A percentile compares a stretch with the other conserved stretches of the same genome.
Conservation (phyloP, 1,140 invertebrate species). For the Mesaphorura yosii region DNA sequence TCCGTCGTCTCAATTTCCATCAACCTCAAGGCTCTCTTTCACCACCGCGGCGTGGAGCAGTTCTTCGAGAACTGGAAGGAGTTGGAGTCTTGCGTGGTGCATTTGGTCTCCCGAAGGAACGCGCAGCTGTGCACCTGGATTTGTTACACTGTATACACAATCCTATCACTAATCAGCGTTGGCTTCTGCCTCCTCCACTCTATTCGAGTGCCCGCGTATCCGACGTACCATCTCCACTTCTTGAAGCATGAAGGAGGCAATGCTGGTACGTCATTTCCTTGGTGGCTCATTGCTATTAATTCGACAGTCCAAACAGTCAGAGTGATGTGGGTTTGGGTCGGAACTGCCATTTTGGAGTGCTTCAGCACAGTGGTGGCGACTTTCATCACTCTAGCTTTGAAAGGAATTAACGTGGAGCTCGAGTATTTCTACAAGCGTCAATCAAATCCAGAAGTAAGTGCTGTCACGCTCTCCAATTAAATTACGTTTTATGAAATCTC, state of each 20-base stretch:
- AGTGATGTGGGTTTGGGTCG: conserved; percentile 14
- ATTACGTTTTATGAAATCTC: background rate
- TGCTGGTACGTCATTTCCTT: background rate
- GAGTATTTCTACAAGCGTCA: too few species aligned
- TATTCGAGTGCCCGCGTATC: background rate
- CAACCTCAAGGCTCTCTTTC: too few species aligned
- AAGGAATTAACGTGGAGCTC: too few species aligned
- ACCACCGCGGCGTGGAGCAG: too few species aligned
- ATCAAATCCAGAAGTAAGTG: background rate
- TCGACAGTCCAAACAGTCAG: conserved; percentile 1
- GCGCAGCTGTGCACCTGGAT: background rate
- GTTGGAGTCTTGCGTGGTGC: too few species aligned
- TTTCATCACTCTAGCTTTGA: conserved; percentile 2
- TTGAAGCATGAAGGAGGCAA: background rate
- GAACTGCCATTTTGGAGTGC: conserved; percentile 6
- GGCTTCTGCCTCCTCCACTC: background rate
- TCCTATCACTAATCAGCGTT: background rate
- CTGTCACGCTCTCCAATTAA: background rate
- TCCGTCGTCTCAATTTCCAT: too few species aligned
- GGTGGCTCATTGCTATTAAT: background rate
- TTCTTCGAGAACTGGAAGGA: too few species aligned
- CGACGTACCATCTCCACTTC: background rate
- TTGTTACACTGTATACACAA: background rate
- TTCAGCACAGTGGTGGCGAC: conserved; percentile 4
- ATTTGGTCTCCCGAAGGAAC: background rate